phyloP scores from a whole-genome alignment of 2,797 vertebrate genomes.

The Chelon labrosus region DNA sequence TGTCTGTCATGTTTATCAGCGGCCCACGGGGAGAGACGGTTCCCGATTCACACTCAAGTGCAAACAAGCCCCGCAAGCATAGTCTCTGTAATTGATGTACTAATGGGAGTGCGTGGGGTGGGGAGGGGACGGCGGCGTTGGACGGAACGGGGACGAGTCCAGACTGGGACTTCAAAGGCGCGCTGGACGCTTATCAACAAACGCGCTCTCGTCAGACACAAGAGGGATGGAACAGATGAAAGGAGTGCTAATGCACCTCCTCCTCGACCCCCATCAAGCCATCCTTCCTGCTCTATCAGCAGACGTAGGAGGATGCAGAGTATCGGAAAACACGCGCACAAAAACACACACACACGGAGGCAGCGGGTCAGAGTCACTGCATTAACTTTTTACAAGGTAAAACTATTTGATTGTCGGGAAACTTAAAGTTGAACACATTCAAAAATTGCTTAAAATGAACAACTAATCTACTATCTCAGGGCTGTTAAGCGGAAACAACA shows the following conservation, averaged over 20 bases:
- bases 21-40: conserved; percentile 31
- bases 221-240: conserved; percentile 73
- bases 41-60: conserved; percentile 60
- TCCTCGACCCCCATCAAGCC: conserved; percentile 32
- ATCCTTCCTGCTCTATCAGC: conserved; percentile 57
- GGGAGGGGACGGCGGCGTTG: not conserved
- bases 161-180: conserved; percentile 73
- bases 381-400: no score
- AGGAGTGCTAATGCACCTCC: conserved; percentile 73
- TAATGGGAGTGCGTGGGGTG: conserved; percentile 48
- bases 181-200: conserved; percentile 71
- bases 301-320: conserved; percentile 18
- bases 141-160: conserved; percentile 37
- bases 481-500: no score
- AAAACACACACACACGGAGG: conserved; percentile 19
- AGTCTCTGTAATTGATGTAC: conserved; percentile 59
- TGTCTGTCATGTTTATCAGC: conserved; percentile 63
- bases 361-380: not conserved
- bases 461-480: no score
- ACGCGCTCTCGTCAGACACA: conserved; percentile 59
- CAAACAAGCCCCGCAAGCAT: conserved; percentile 69
- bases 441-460: not conserved
- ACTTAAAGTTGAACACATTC: not conserved
- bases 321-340: conserved; percentile 5
- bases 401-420: no score